Base-by-base conservation (phyloP, 2,797 vertebrate genomes). In the Menidia menidia region DNA sequence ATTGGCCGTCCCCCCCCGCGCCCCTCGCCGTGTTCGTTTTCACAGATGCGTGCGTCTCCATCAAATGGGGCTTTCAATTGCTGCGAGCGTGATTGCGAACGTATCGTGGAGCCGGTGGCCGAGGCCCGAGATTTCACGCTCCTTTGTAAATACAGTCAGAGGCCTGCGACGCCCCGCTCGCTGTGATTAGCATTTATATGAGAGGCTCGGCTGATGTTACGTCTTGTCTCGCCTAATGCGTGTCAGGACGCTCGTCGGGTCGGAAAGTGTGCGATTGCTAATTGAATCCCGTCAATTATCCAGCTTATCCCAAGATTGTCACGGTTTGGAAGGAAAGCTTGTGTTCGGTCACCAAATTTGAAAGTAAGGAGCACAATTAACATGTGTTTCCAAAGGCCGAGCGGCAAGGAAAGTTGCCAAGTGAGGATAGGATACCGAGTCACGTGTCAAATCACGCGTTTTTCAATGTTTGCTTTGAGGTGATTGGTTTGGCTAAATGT, bases 331-430 rank as follows among this genome's bases (percentile, higher is more conserved):
- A 80, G 77, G 85, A 86, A 87, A 70, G 66, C 42, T 69, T 6
- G 0, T n/a, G 44, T 31, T 88, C 72, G 19, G 75, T 86, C 79
- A 81, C 57, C 53, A 64, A 53, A 81, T 76, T 61, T 79, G 74
- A 78, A 81, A 64, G 13, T 84, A 87, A 87, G 83, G 79, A 75
- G n/a, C 0, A 39, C 52, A 70, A 87, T 87, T 77, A 83, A 87
- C 87, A 75, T 67, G 52, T 59, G 48, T 73, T 79, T 66, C 48
- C 32, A 3, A 48, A 73, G 48, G 25, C 58, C 42, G 12, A 53
- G 33, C 45, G 42, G 12, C 41, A 10, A 41, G 42, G 44, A 1
- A 25, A 25, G 2, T 25, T 25, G 25, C 25, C 2, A 1, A 25
- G 25, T 25, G 25, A 25, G 25, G 25, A 25, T 25, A 25, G 25